phyloP scores from a whole-genome alignment of 2,888 invertebrate genomes.

The Erebia palarica region DNA sequence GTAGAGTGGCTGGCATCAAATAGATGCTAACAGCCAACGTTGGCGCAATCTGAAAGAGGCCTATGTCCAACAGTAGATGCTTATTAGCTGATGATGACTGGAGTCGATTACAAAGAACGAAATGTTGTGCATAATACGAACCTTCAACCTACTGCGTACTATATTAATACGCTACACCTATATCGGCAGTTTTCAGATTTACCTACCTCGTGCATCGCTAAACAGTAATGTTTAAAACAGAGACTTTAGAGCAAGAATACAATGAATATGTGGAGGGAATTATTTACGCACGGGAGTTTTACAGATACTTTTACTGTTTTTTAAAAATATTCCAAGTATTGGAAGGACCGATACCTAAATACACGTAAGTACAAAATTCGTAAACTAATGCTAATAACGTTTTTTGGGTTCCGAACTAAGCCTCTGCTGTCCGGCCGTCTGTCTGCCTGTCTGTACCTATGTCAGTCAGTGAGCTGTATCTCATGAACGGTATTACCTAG shows the following conservation, averaged over 20 bases:
- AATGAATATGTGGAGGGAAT: slow-evolving; percentile 50
- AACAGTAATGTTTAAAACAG: slow-evolving; percentile 40
- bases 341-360: slow-evolving; percentile 49
- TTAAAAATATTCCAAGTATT: slow-evolving; percentile 55
- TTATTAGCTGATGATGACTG: too few relatives aligned
- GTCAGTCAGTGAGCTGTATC: too few relatives aligned
- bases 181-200: slow-evolving; percentile 2
- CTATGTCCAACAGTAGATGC: too few relatives aligned
- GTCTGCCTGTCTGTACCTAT: too few relatives aligned
- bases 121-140: slow-evolving; percentile 11
- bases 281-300: slow-evolving; percentile 59
- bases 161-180: neutral
- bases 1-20: too few relatives aligned
- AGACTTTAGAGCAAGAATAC: slow-evolving; percentile 54
- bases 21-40: too few relatives aligned
- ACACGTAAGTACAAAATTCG: slow-evolving; percentile 47
- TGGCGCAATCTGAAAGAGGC: too few relatives aligned
- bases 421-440: too few relatives aligned
- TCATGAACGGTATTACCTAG: too few relatives aligned
- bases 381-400: neutral
- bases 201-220: neutral
- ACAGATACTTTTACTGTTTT: slow-evolving; percentile 52
- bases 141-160: neutral
- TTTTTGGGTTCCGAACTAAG: neutral
- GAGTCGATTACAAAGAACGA: neutral